phyloP scores from a whole-genome alignment of 2,888 invertebrate species.

The Eueremaeus valkanovi region DNA sequence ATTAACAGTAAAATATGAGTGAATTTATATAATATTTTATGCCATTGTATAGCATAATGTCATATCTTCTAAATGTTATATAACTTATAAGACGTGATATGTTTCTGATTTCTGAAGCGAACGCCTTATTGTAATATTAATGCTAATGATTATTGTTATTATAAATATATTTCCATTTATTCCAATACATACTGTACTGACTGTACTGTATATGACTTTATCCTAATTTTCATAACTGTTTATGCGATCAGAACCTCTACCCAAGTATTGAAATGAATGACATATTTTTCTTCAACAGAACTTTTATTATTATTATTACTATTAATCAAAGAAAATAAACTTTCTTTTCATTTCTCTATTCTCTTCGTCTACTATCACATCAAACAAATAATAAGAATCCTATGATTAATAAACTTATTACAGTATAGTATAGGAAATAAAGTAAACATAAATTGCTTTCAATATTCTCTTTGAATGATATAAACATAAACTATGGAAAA shows the following conservation, averaged over 20 bases:
- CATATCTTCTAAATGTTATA: too few relatives aligned
- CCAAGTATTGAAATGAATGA: not conserved
- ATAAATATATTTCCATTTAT: too few relatives aligned
- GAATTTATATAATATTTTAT: too few relatives aligned
- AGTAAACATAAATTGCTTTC: not conserved
- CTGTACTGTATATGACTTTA: not conserved
- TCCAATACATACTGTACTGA: too few relatives aligned
- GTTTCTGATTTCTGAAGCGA: too few relatives aligned
- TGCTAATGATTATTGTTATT: too few relatives aligned
- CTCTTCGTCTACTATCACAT: not conserved
- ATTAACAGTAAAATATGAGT: too few relatives aligned
- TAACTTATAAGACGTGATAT: too few relatives aligned
- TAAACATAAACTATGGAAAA: not conserved
- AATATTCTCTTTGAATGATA: not conserved
- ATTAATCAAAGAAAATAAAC: not conserved
- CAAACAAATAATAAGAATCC: not conserved
- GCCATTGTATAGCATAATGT: too few relatives aligned
- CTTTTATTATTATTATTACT: conserved; percentile 18
- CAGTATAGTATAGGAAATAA: not conserved
- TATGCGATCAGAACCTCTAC: not conserved
- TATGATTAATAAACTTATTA: not conserved
- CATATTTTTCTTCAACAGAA: not conserved
- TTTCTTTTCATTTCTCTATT: not conserved
- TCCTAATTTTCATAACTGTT: not conserved
- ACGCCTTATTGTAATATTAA: too few relatives aligned